Evolutionary conservation across 1,140 invertebrate genomes (phyloP), one percentile per base, ranked within the genome.

Genomic region (Brachionus sp.): DNA sequence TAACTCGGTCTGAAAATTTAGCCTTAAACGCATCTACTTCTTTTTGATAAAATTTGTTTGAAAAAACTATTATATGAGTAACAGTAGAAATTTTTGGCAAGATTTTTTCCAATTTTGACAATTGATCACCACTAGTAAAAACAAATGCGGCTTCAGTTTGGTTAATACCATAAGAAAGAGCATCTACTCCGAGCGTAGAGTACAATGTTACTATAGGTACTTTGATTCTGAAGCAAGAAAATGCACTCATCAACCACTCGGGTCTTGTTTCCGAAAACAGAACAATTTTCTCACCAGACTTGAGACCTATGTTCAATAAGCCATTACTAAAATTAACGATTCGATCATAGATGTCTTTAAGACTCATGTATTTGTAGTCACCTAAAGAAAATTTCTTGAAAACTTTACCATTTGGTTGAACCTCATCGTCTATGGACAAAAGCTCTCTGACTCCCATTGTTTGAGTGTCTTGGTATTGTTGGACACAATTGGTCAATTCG

Each of bases 221-320:
- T 87, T 94, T 95, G 88, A 94, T 94, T 86, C 94, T 96, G 88
- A 98, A 96, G 87, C 95, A 94, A 62, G 94, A 94, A 86, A 97
- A 93, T 5, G 95, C 94, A 0, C 95, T 93, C 44, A 98, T 92
- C 92, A 98, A 93, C 96, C 97, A 99, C 90, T 99, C 96, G 25
- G 93, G 93, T 84, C 96, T 91, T 0, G 97, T 99, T 90, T 99
- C 97, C 0, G 96, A 95, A 90, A 98, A 98, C 85, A 99, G 94
- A 16, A 95, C 93, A 83, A 98, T 90, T 85, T 94, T 95, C 70
- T 92, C 89, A 7, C 90, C 90, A 1, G 92, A 91, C 75, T 90
- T 80, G 9, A 80, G 50, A 25, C 88, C 83, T 93, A 91, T 5
- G 90, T 91, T 90, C 83, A n/a, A 12, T 13, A 77, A 16, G 35